Evolutionary conservation across 1,140 invertebrate species (phyloP).

Genomic region (Nasonia longicornis): DNA sequence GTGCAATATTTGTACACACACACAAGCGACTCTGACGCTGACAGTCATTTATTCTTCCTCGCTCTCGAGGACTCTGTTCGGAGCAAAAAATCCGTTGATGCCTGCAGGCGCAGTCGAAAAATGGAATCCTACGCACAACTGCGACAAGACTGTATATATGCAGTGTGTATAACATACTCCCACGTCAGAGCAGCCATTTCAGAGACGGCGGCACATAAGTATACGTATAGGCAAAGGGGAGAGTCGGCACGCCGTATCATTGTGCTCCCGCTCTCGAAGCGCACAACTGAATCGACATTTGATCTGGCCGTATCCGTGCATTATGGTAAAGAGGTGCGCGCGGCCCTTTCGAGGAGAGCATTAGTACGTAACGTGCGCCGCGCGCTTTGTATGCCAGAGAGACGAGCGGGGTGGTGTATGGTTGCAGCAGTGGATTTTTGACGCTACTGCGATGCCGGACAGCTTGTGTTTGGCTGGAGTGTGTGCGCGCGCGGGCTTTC

Average conservation of each 20-base stretch:
- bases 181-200: too few species aligned
- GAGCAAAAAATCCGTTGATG: too few species aligned
- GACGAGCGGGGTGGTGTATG: background rate
- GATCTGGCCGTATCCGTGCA: slow-evolving; percentile 17
- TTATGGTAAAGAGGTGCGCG: slow-evolving; percentile 13
- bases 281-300: slow-evolving; percentile 18
- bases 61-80: too few species aligned
- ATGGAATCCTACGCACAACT: too few species aligned
- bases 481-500: background rate
- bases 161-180: too few species aligned
- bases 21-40: too few species aligned
- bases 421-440: background rate
- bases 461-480: background rate
- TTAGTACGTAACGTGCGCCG: background rate
- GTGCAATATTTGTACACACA: background rate
- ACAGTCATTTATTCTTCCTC: too few species aligned
- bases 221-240: background rate
- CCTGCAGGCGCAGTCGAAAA: too few species aligned
- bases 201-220: too few species aligned
- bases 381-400: too few species aligned
- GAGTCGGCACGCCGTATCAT: background rate
- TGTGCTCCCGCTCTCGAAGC: background rate
- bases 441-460: background rate
- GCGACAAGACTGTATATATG: too few species aligned
- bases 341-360: background rate